Evolutionary conservation across 2,797 vertebrate genomes (phyloP).

Genomic region (Macropus fuliginosus): DNA sequence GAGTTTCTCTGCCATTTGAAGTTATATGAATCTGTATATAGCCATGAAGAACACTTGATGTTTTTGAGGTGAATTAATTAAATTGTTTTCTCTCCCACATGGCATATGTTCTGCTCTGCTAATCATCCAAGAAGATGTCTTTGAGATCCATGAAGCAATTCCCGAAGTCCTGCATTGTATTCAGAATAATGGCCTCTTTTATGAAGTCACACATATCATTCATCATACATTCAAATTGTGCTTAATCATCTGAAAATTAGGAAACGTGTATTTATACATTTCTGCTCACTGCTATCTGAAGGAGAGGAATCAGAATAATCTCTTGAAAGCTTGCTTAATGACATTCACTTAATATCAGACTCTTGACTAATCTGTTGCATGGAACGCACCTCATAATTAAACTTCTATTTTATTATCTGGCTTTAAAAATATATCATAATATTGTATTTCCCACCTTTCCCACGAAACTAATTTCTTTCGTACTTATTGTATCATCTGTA

Average conservation of each 20-base stretch:
- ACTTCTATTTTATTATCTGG: conserved; percentile 39
- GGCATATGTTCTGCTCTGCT: conserved; percentile 77
- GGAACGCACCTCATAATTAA: background rate
- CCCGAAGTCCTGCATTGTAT: conserved; percentile 79
- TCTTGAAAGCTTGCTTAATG: conserved; percentile 31
- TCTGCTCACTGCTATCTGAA: conserved; percentile 65
- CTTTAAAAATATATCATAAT: conserved; percentile 16
- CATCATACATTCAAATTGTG: conserved; percentile 83
- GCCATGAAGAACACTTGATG: conserved; percentile 78
- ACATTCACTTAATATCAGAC: conserved; percentile 4
- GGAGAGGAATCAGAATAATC: conserved; percentile 70
- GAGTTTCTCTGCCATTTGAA: conserved; percentile 65
- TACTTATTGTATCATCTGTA: conserved; percentile 11
- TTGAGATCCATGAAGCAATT: conserved; percentile 81
- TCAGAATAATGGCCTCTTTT: conserved; percentile 82
- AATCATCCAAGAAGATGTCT: conserved; percentile 81
- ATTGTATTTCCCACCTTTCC: conserved; percentile 33
- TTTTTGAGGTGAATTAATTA: conserved; percentile 83
- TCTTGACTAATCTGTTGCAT: conserved; percentile 10
- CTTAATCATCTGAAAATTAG: conserved; percentile 81
- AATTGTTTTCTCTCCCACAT: conserved; percentile 72
- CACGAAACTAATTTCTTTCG: conserved; percentile 13
- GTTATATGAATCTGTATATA: conserved; percentile 68
- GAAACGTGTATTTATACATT: conserved; percentile 68
- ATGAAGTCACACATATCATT: conserved; percentile 73